phyloP scores from a whole-genome alignment of 2,888 invertebrate genomes.

The Oligia strigilis region DNA sequence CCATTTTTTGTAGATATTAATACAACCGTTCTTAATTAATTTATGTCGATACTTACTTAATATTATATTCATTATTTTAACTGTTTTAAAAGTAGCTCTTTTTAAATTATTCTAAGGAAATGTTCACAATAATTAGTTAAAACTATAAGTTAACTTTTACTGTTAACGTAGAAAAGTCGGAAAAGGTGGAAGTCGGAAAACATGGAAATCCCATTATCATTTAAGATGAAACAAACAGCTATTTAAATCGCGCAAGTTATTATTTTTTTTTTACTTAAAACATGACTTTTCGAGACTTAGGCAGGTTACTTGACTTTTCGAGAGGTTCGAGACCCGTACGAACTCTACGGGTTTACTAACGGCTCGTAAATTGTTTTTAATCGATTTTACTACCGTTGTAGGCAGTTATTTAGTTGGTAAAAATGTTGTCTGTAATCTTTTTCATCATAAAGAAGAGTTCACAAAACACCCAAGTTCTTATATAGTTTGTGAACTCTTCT shows the following conservation, averaged over 20 bases:
- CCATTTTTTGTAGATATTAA: slow-evolving; percentile 49
- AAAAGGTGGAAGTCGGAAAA: slow-evolving; percentile 24
- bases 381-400: background rate
- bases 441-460: background rate
- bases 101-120: background rate
- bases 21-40: slow-evolving; percentile 56
- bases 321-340: background rate
- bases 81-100: background rate
- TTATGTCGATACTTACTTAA: slow-evolving; percentile 24
- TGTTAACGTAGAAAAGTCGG: slow-evolving; percentile 22
- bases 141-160: background rate
- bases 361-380: background rate
- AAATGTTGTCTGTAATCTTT: background rate
- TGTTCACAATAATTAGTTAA: slow-evolving; percentile 12
- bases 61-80: slow-evolving; percentile 17
- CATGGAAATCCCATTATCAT: background rate
- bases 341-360: background rate
- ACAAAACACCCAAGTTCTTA: slow-evolving; percentile 1
- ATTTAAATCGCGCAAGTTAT: background rate
- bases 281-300: background rate
- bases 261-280: slow-evolving; percentile 2
- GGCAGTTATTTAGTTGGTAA: background rate
- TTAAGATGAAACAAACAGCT: background rate
- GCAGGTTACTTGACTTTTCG: background rate
- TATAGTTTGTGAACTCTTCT: slow-evolving; percentile 11